Conservation (phyloP, 2,797 vertebrate genomes). For the Cyprinodon diabolis region DNA sequence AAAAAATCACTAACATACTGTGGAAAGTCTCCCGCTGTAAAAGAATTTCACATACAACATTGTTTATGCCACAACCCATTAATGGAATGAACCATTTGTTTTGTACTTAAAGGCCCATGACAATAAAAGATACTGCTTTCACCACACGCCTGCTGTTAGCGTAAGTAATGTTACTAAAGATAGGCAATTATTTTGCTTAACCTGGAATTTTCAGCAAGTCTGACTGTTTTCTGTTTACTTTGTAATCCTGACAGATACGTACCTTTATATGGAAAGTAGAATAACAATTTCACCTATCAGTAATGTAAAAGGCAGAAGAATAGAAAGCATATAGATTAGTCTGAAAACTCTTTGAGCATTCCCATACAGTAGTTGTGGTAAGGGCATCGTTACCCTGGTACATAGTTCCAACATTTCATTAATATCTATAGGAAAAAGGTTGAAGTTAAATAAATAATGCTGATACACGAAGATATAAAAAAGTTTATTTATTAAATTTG, state of each 20-base stretch:
- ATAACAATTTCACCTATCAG: constrained; percentile 2
- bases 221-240: constrained; percentile 9
- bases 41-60: constrained; percentile 35
- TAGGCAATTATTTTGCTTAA: constrained; percentile 22
- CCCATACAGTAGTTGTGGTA: neutral
- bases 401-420: neutral
- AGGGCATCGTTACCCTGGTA: constrained; percentile 53
- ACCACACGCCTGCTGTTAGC: constrained; percentile 22
- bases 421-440: too few relatives aligned
- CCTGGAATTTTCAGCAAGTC: constrained; percentile 17
- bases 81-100: constrained; percentile 22
- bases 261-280: neutral
- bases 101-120: constrained; percentile 26
- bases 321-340: constrained; percentile 4
- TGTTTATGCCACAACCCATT: constrained; percentile 28
- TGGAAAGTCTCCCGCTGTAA: constrained; percentile 31
- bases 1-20: constrained; percentile 35
- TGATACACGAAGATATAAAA: neutral
- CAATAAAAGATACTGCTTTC: constrained; percentile 24
- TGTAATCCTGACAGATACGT: neutral
- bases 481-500: neutral
- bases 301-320: constrained; percentile 6
- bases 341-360: constrained; percentile 10
- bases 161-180: constrained; percentile 28
- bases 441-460: neutral